Base-by-base conservation (phyloP, 2,113 vertebrate species). In the Apodemus sylvaticus region DNA sequence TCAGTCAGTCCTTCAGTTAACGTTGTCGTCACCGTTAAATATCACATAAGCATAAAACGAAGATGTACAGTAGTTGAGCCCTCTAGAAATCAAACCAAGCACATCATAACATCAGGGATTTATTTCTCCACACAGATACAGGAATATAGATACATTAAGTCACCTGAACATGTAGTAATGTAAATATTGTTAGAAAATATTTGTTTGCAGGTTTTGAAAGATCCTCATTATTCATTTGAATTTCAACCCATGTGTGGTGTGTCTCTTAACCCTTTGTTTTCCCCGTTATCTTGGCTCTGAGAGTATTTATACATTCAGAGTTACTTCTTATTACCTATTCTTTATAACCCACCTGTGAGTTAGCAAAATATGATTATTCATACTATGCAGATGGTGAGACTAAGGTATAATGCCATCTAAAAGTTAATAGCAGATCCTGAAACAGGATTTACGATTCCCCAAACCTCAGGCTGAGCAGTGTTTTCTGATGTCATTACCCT, bases 311-410 rank as follows among this genome's bases (percentile, higher is more conserved):
- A 76, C 86, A 34, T 95, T 96, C 91, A 16, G 73, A 97, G 93
- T 96, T 92, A 95, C 81, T 97, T 97, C 94, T 95, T 96, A 96
- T 85, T 91, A 34, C n/a, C 29, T 83, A 24, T 79, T 86, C 86
- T 97, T 98, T 97, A 98, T 91, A 95, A 73, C 86, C 91, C 98
- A 97, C 94, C 83, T 97, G 98, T 97, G 97, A 93, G 45, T 96
- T 97, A 91, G 79, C 39, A 39, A 97, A 96, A 92, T 97, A 96
- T 97, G 94, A 96, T 97, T 96, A 97, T 97, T 93, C 96, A 93
- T 96, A 93, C 36, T 58, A 91, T 96, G 85, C 97, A 98, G 97
- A 98, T 98, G 98, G 97, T 92, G 91, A 58, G 26, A 96, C 29
- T 91, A 76, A 97, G 89, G 93, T 97, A 93, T 89, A 97, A 97